These are phyloP conservation scores for Ferrisia virgata DNA, from an alignment of 2,888 invertebrate species.

Conservation along the genomic window DNA sequence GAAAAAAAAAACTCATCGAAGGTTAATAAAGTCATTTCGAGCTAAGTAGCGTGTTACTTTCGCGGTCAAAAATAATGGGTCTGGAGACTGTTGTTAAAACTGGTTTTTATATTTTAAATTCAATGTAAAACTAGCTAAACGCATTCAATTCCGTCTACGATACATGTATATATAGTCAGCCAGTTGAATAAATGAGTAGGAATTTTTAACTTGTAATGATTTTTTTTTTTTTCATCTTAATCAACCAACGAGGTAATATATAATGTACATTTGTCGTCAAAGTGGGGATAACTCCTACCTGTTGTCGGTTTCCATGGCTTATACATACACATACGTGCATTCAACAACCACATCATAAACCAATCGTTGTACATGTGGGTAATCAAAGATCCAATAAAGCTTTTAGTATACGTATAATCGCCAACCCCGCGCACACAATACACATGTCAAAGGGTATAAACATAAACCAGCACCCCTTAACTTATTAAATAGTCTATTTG, in stretches of 20 bases:
- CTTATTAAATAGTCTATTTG: constrained; percentile 13
- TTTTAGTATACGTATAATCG: background rate
- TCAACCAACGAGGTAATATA: background rate
- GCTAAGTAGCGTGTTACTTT: constrained; percentile 16
- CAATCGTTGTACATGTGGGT: constrained; percentile 11
- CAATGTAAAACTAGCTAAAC: background rate
- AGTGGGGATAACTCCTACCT: constrained; percentile 3
- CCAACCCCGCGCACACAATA: background rate
- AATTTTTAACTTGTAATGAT: constrained; percentile 1
- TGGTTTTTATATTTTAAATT: constrained; percentile 22
- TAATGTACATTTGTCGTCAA: background rate
- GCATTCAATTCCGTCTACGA: background rate
- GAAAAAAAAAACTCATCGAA: background rate
- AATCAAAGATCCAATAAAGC: background rate
- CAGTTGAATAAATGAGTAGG: constrained; percentile 12
- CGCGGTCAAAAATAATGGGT: constrained; percentile 32
- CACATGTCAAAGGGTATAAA: background rate
- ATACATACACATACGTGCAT: background rate
- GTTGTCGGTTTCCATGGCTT: background rate
- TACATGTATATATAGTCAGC: background rate
- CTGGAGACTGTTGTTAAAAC: constrained; percentile 13
- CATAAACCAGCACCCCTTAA: background rate
- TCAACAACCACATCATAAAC: constrained; percentile 2
- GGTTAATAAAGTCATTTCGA: constrained; percentile 24
- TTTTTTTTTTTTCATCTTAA: background rate